Evolutionary conservation across 2,888 invertebrate genomes (phyloP), one percentile per base, ranked within the genome.

Genomic region (Melangyna quadrimaculata): DNA sequence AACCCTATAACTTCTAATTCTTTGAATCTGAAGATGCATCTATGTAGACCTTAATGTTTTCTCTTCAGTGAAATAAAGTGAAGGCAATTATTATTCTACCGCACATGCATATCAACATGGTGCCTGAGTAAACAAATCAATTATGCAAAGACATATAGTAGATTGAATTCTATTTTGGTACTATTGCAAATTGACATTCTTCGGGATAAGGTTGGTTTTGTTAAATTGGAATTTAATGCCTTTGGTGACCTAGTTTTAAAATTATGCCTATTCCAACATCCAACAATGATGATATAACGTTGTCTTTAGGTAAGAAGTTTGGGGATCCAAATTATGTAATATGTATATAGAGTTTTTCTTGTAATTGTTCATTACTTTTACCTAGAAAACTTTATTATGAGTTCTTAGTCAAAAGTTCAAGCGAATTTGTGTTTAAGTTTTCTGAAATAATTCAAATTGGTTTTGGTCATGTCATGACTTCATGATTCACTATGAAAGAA

Each of bases 61-160:
- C 51, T n/a, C 51, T 51, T 4, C 14, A 14, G 32, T 35, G 35
- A 57, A 35, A 35, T 22, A 9, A 37, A 59, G 22, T 37, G 14
- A 12, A 59, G 37, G 37, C 37, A 37, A 59, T 59, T 59, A 59
- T 59, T 59, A 37, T 59, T 59, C 22, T 35, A 37, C 59, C 35
- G 12, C 7, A 22, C 7, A 22, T 12, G 32, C n/a, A n/a, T 35
- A 12, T 59, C 3, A 0, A 14, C 22, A 14, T 35, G 37, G 35
- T 22, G 35, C 22, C 12, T 59, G 14, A 35, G 37, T 24, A 59
- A n/a, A 59, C 59, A 37, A 59, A 59, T 59, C 22, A 59, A 37
- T 59, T 37, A 37, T 37, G 59, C 29, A 59, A 59, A 22, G 29
- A 57, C 14, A 51, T 27, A n/a, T n/a, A n/a, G n/a, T 3, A 57